Conservation (phyloP, 1,140 invertebrate species). For the Drosophila orena region DNA sequence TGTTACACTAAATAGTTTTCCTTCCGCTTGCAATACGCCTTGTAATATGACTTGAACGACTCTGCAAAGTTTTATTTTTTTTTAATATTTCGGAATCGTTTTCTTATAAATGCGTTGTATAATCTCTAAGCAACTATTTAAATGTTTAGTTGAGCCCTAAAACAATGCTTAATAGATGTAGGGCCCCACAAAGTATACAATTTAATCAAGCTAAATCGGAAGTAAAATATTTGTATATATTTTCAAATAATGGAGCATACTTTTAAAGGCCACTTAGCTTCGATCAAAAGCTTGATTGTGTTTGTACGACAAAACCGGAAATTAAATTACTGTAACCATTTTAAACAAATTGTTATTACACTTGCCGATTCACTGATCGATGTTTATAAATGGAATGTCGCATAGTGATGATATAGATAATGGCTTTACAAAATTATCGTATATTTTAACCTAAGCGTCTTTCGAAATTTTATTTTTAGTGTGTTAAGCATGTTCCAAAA, state of each 20-base stretch:
- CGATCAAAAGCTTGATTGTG: neutral
- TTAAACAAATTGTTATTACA: neutral
- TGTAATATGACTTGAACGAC: accelerated
- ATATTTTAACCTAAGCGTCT: too few relatives aligned
- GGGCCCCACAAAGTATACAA: conserved; percentile 10
- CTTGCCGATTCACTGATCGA: conserved; percentile 10
- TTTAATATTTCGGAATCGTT: too few relatives aligned
- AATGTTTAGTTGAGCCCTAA: neutral
- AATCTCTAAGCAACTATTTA: too few relatives aligned
- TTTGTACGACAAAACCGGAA: conserved; percentile 12
- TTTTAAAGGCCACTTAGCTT: neutral
- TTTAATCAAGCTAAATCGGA: too few relatives aligned
- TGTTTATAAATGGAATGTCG: conserved; percentile 18
- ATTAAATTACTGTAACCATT: conserved; percentile 8
- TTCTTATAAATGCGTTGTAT: too few relatives aligned
- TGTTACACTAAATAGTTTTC: neutral
- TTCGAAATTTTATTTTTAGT: neutral
- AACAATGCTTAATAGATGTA: too few relatives aligned
- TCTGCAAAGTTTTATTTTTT: too few relatives aligned
- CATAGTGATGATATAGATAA: neutral
- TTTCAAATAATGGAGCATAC: neutral
- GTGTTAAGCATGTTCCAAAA: too few relatives aligned
- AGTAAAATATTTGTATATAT: too few relatives aligned
- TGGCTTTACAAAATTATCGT: neutral
- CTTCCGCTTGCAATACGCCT: too few relatives aligned